These are phyloP conservation scores for Eupithecia centaureata DNA, from an alignment of 2,888 invertebrate species.

Conservation along the genomic window DNA sequence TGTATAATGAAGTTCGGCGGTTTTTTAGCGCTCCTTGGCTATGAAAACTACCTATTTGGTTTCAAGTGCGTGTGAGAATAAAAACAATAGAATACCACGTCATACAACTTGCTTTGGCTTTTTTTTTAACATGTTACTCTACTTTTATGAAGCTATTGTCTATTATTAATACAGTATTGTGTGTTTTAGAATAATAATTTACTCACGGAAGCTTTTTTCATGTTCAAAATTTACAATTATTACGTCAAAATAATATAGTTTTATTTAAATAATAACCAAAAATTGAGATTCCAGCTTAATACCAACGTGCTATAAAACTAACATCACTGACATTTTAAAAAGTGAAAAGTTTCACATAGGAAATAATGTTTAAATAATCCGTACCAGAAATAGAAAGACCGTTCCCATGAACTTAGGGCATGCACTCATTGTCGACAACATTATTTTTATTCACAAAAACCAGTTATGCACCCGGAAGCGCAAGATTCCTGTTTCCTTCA, in stretches of 20 bases:
- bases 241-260: too few species aligned
- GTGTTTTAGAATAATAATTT: background rate
- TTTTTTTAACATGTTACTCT: background rate
- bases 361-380: background rate
- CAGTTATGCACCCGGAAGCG: slow-evolving; percentile 72
- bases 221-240: too few species aligned
- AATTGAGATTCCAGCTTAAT: too few species aligned
- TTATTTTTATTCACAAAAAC: slow-evolving; percentile 50
- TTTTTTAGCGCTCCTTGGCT: background rate
- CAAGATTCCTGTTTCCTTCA: slow-evolving; percentile 69
- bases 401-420: slow-evolving; percentile 32
- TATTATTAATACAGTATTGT: background rate
- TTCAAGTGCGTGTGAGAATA: slow-evolving; percentile 50
- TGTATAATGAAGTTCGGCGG: background rate
- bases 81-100: slow-evolving; percentile 45
- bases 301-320: background rate
- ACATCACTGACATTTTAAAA: background rate
- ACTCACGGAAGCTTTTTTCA: background rate
- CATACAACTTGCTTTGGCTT: background rate
- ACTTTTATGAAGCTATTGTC: background rate
- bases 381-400: background rate
- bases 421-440: slow-evolving; percentile 35
- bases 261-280: too few species aligned
- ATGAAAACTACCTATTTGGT: slow-evolving; percentile 47
- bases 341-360: background rate